These are phyloP conservation scores for Caenorhabditis sulstoni DNA, from an alignment of 2,888 invertebrate genomes.

Conservation along the genomic window DNA sequence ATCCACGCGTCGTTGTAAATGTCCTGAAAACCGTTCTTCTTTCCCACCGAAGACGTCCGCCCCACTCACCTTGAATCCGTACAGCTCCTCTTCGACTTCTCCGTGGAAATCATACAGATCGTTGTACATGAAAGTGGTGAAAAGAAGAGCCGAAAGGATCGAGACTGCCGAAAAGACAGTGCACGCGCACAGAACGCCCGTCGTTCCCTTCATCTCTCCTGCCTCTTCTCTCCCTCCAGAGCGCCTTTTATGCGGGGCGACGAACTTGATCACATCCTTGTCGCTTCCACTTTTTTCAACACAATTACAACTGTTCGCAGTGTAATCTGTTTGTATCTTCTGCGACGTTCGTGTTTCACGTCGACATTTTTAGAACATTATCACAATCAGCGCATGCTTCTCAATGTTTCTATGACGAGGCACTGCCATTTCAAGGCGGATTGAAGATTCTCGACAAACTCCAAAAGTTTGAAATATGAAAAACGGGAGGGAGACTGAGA, in stretches of 20 bases:
- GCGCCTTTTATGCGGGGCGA: slow-evolving; percentile 10
- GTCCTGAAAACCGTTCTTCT: slow-evolving; percentile 25
- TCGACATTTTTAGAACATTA: no score
- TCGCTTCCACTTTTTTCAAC: slow-evolving; percentile 25
- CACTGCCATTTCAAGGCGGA: no score
- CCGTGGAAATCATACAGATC: slow-evolving; percentile 57
- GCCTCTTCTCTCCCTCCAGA: neutral
- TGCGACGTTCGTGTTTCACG: no score
- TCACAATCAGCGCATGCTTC: no score
- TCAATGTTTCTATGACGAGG: no score
- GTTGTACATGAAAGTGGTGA: slow-evolving; percentile 55
- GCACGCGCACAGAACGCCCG: slow-evolving; percentile 31
- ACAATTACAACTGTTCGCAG: slow-evolving; percentile 25
- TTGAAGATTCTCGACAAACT: no score
- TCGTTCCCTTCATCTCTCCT: slow-evolving; percentile 31
- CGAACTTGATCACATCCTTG: slow-evolving; percentile 27
- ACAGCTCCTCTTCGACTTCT: slow-evolving; percentile 52
- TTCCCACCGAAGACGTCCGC: neutral
- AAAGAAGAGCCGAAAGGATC: slow-evolving; percentile 39
- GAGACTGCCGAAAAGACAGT: slow-evolving; percentile 45
- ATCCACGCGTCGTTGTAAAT: slow-evolving; percentile 61
- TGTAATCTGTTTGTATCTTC: no score
- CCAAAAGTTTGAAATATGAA: no score
- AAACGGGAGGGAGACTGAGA: no score
- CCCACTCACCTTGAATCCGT: slow-evolving; percentile 40